Evolutionary conservation across 2,888 invertebrate genomes (phyloP).

Genomic region (Quadroppia sp.): DNA sequence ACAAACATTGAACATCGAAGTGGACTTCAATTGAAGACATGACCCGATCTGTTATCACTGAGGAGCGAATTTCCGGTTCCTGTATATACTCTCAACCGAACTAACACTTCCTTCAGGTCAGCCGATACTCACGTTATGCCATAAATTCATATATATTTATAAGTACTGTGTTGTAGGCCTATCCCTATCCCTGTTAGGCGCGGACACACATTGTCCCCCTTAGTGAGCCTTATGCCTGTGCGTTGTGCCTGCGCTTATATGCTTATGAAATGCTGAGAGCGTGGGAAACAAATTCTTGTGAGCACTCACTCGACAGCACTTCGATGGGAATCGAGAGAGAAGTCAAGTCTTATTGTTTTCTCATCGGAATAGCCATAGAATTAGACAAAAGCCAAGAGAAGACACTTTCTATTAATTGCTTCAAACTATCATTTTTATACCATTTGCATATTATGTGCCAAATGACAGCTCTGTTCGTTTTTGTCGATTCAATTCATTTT

Average conservation of each 20-base stretch:
- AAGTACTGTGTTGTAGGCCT: neutral
- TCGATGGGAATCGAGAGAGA: constrained; percentile 21
- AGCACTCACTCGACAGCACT: constrained; percentile 18
- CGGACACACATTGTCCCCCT: constrained; percentile 25
- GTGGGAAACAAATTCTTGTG: constrained; percentile 36
- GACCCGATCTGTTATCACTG: constrained; percentile 9
- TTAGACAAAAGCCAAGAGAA: constrained; percentile 1
- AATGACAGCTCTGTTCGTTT: no score
- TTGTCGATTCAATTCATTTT: no score
- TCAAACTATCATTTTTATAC: neutral
- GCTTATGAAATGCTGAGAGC: constrained; percentile 10
- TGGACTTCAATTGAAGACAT: neutral
- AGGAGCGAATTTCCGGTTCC: constrained; percentile 7
- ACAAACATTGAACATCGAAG: neutral
- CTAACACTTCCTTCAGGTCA: constrained; percentile 21
- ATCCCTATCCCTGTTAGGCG: constrained; percentile 7
- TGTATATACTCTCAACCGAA: neutral
- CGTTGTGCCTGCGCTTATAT: constrained; percentile 4
- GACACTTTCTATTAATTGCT: constrained; percentile 10
- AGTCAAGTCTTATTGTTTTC: constrained; percentile 27
- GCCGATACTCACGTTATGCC: constrained; percentile 5
- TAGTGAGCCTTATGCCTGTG: neutral
- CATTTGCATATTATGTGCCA: neutral
- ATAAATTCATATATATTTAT: constrained; percentile 16
- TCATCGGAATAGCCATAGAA: constrained; percentile 31